Base-by-base conservation (phyloP, 2,888 invertebrate genomes). In the Pandemis corylana region DNA sequence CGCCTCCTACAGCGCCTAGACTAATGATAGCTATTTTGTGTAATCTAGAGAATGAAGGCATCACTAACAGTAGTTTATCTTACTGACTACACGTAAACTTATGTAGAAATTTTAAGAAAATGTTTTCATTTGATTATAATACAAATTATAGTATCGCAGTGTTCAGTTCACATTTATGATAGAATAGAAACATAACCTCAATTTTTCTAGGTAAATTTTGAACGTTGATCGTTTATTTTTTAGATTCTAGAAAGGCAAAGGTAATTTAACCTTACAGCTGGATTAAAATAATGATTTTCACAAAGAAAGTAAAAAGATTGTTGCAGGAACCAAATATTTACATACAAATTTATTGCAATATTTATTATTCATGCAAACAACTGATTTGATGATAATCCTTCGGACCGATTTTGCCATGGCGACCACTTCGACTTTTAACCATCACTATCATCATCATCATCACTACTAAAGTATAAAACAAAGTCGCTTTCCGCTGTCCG, bases 1-100 rank as follows among this genome's bases (percentile, higher is more conserved):
- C 93, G 51, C 97, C 97, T 73, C 96, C 95, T 59, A 96, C 93
- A 5, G 96, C 95, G 41, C 97, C 96, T 77, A 96, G 89, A 75
- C 96, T 95, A 71, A 96, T 80, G 42, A 96, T 82, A 12, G 94
- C 94, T 51, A 94, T 89, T 89, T 95, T 96, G 80, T 95, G 94
- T 69, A 96, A 90, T 88, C 95, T 95, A 61, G 95, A 95, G 78
- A 96, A 90, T 20, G 93, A 87, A 80, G 93, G 90, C 96, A 96
- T 96, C 80, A 76, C 82, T 59, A 70, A 64, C 46, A 36, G 49
- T 42, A 7, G 42, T 15, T 36, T 36, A 49, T 61, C 65, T 70
- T 66, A 74, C 9, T 70, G 28, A 9, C 74, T 69, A 70, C 41
- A 36, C 28, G 61, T 69, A 36, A 49, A 69, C 51, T 69, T 66